phyloP scores from a whole-genome alignment of 2,113 vertebrate species.

The Leptobrachium ailaonicum region DNA sequence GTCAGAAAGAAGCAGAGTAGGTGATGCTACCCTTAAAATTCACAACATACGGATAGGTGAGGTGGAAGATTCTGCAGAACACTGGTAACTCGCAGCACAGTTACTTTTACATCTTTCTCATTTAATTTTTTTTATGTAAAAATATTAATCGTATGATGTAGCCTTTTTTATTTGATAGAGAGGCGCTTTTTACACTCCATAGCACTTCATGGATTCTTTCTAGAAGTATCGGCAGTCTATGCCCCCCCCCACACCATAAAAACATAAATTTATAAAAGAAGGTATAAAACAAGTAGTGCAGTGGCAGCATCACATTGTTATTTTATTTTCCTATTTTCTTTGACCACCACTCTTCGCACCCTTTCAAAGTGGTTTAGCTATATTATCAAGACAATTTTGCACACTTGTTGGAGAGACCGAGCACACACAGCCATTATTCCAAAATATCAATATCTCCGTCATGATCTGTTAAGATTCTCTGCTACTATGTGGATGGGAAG shows the following conservation, averaged over 20 bases:
- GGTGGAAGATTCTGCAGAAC: not conserved
- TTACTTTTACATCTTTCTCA: not conserved
- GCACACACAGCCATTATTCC: not conserved
- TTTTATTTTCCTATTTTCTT: too few relatives aligned
- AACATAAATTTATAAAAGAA: not conserved
- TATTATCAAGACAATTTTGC: not conserved
- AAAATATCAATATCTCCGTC: not conserved
- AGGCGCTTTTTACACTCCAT: too few relatives aligned
- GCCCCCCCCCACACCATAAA: not conserved
- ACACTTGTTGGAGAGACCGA: not conserved
- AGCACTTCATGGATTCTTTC: too few relatives aligned
- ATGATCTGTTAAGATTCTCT: too few relatives aligned
- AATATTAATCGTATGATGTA: not conserved
- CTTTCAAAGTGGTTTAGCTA: constrained; percentile 32
- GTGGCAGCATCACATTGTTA: constrained; percentile 29
- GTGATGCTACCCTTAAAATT: not conserved
- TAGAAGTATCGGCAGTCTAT: constrained; percentile 1
- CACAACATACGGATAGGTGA: not conserved
- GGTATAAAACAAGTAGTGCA: too few relatives aligned
- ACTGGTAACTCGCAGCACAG: not conserved
- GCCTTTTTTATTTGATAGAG: too few relatives aligned
- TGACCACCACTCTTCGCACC: constrained; percentile 14
- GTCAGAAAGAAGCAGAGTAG: not conserved
- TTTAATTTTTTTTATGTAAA: not conserved
- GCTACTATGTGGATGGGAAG: constrained; percentile 37